A percentile compares a stretch with the other conserved stretches of the same genome.
These are phyloP conservation scores for Synanthedon formicaeformis DNA, from an alignment of 2,888 invertebrate species.

Conservation along the genomic window DNA sequence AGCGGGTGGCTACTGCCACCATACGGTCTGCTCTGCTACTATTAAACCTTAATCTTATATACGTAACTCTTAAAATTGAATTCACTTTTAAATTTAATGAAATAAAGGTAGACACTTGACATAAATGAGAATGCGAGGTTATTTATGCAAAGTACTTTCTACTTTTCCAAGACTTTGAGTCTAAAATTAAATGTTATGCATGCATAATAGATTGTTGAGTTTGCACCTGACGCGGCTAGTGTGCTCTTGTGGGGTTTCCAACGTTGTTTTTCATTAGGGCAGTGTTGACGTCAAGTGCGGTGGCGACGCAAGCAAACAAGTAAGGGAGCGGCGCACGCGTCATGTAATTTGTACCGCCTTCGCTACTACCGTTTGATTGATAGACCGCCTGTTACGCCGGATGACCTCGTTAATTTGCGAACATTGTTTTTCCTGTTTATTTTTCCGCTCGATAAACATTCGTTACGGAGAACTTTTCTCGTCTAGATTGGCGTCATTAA, in stretches of 20 bases:
- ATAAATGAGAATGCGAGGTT: no score
- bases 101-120: no score
- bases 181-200: neutral
- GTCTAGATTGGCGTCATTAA: no score
- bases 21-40: no score
- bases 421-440: slow-evolving; percentile 34
- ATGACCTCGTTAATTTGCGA: slow-evolving; percentile 42
- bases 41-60: no score
- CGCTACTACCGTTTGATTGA: slow-evolving; percentile 46
- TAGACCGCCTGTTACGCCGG: slow-evolving; percentile 54
- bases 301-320: slow-evolving; percentile 12
- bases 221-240: neutral
- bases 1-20: no score
- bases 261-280: slow-evolving; percentile 28
- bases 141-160: no score
- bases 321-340: slow-evolving; percentile 51
- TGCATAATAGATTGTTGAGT: neutral
- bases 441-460: slow-evolving; percentile 21
- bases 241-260: neutral
- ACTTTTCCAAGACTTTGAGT: neutral
- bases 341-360: slow-evolving; percentile 34
- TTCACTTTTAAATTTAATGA: no score
- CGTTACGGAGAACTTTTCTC: neutral
- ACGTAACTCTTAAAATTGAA: no score
- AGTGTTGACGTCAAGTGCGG: slow-evolving; percentile 41